A percentile compares a stretch with the other conserved stretches of the same genome.
These are phyloP conservation scores for Phorcus lineatus DNA, from an alignment of 2,888 invertebrate genomes.

Conservation along the genomic window DNA sequence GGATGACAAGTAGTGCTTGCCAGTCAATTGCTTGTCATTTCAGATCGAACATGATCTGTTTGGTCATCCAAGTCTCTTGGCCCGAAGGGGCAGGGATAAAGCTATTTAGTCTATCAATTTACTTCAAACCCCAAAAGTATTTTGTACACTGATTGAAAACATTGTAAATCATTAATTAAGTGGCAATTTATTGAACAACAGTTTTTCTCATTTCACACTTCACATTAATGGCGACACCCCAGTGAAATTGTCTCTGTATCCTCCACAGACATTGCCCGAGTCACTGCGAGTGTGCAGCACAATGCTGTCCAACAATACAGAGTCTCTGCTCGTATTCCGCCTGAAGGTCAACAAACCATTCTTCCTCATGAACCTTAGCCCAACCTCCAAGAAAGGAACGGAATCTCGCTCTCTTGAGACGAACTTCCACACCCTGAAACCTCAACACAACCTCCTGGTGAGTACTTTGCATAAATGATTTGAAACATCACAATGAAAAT, in stretches of 20 bases:
- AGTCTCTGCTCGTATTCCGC: slow-evolving; percentile 67
- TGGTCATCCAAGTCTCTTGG: no score
- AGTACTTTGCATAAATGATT: slow-evolving; percentile 26
- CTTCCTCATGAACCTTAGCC: slow-evolving; percentile 62
- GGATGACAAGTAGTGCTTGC: no score
- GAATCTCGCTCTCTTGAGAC: slow-evolving; percentile 50
- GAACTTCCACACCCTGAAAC: slow-evolving; percentile 62
- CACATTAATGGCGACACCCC: no score
- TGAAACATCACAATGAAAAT: background rate
- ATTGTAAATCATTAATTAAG: no score
- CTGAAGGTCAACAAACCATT: slow-evolving; percentile 65
- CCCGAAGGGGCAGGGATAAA: no score
- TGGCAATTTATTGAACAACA: no score
- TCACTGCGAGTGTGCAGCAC: slow-evolving; percentile 57
- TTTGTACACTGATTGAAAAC: no score
- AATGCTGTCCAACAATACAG: slow-evolving; percentile 68
- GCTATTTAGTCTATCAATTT: no score
- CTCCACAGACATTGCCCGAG: slow-evolving; percentile 56
- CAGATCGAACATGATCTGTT: no score
- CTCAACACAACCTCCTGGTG: slow-evolving; percentile 66
- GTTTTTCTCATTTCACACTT: no score
- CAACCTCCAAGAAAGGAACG: slow-evolving; percentile 47
- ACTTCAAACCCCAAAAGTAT: no score
- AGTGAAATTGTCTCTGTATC: background rate
- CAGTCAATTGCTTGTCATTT: no score